A percentile compares a stretch with the other conserved stretches of the same genome.
Conservation (phyloP, 2,113 vertebrate genomes). For the Cavia aperea region DNA sequence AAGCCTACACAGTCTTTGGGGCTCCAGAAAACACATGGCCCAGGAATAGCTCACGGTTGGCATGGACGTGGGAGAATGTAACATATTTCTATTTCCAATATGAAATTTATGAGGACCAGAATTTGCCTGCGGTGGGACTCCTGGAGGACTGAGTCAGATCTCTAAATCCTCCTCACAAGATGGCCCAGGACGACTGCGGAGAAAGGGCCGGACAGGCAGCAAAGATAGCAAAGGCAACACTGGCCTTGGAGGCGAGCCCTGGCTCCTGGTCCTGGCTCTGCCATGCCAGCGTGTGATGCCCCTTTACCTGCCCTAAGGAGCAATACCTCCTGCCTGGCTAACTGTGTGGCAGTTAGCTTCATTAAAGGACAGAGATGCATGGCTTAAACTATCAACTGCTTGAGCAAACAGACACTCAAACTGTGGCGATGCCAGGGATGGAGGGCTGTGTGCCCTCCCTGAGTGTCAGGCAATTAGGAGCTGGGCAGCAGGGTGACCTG, state of each 20-base stretch:
- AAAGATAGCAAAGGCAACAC: not conserved
- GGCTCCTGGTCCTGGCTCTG: not conserved
- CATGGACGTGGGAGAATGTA: slow-evolving; percentile 37
- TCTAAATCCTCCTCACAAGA: not conserved
- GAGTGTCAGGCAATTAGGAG: not conserved
- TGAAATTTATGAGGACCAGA: slow-evolving; percentile 30
- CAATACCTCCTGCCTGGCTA: not conserved
- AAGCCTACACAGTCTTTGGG: slow-evolving; percentile 11
- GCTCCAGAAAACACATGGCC: slow-evolving; percentile 20
- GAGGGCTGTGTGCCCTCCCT: not conserved
- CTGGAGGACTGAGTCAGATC: slow-evolving; percentile 26
- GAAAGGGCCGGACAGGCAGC: not conserved
- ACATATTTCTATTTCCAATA: slow-evolving; percentile 41
- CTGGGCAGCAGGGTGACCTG: too few relatives aligned
- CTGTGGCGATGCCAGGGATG: not conserved
- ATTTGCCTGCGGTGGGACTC: not conserved
- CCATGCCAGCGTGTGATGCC: not conserved
- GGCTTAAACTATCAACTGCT: not conserved
- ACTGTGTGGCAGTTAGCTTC: not conserved
- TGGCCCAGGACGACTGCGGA: not conserved
- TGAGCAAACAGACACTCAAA: not conserved
- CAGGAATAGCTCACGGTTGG: slow-evolving; percentile 38
- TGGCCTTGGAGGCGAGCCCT: not conserved
- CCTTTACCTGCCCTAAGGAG: not conserved
- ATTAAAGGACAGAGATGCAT: not conserved